Conservation (phyloP, 2,888 invertebrate genomes). For the Folsomia candida region DNA sequence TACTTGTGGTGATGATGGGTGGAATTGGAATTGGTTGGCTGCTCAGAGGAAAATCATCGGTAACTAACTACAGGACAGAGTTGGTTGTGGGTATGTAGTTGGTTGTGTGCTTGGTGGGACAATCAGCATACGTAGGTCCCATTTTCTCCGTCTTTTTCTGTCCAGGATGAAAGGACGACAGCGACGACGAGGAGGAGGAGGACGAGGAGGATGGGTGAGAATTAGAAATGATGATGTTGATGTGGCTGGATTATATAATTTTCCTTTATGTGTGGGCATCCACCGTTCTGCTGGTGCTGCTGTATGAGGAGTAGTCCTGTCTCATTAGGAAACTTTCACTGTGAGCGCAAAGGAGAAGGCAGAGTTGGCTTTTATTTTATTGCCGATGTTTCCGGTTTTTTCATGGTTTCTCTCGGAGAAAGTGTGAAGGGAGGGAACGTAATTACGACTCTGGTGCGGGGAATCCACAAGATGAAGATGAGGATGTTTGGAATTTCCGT, state of each 20-base stretch:
- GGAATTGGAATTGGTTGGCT: too few relatives aligned
- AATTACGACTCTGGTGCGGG: background rate
- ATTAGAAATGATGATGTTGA: background rate
- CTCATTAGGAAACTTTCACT: background rate
- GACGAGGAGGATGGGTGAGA: too few relatives aligned
- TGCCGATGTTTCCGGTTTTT: background rate
- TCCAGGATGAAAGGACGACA: background rate
- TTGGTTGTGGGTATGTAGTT: background rate
- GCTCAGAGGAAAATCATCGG: too few relatives aligned
- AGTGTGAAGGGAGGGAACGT: background rate
- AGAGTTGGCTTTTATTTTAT: background rate
- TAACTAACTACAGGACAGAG: background rate
- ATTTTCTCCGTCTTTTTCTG: too few relatives aligned
- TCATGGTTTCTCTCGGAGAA: background rate
- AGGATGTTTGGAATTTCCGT: slow-evolving; percentile 14
- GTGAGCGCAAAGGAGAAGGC: background rate
- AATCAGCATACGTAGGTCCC: too few relatives aligned
- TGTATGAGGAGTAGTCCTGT: background rate
- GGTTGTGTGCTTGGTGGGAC: background rate
- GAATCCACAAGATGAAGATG: background rate
- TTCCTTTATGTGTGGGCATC: background rate
- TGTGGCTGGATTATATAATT: background rate
- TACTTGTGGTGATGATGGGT: too few relatives aligned
- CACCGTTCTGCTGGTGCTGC: too few relatives aligned
- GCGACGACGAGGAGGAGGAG: too few relatives aligned